Evolutionary conservation across 2,113 vertebrate genomes (phyloP).

Genomic region (Carassius gibelio): DNA sequence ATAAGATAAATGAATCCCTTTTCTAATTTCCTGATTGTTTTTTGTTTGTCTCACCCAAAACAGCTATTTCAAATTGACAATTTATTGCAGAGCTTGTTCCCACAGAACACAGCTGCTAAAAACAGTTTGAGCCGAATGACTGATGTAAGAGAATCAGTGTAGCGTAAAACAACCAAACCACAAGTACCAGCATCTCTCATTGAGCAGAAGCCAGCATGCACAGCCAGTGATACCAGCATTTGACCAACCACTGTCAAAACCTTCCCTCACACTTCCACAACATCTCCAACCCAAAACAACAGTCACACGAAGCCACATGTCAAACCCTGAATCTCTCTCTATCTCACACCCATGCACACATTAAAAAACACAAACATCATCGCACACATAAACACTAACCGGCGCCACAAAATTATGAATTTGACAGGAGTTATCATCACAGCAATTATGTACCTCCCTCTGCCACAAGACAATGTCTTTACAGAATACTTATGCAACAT

Average conservation of each 20-base stretch:
- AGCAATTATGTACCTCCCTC: constrained; percentile 29
- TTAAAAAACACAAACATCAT: constrained; percentile 26
- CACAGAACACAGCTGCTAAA: constrained; percentile 4
- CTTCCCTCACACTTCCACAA: constrained; percentile 30
- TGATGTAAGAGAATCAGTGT: constrained; percentile 31
- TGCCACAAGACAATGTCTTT: constrained; percentile 15
- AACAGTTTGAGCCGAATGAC: constrained; percentile 12
- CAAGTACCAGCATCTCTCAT: constrained; percentile 51
- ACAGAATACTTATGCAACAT: not conserved
- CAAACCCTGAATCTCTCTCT: not conserved
- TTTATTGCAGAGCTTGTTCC: not conserved
- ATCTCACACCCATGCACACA: constrained; percentile 12
- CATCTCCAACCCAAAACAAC: constrained; percentile 16
- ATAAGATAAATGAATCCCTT: not conserved
- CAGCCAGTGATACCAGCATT: constrained; percentile 45
- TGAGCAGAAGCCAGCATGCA: constrained; percentile 40
- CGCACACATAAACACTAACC: not conserved
- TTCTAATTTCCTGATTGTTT: not conserved
- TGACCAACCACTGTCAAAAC: constrained; percentile 40
- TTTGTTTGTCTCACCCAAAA: not conserved
- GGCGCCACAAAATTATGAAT: constrained; percentile 35
- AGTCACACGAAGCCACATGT: constrained; percentile 5
- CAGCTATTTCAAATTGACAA: too few species aligned
- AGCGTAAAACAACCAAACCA: constrained; percentile 43
- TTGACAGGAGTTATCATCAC: constrained; percentile 38